Percentiles rank a stretch among this genome's conserved stretches.
These are phyloP conservation scores for Ciconia nigra DNA, from an alignment of 2,797 vertebrate species.

Conservation along the genomic window DNA sequence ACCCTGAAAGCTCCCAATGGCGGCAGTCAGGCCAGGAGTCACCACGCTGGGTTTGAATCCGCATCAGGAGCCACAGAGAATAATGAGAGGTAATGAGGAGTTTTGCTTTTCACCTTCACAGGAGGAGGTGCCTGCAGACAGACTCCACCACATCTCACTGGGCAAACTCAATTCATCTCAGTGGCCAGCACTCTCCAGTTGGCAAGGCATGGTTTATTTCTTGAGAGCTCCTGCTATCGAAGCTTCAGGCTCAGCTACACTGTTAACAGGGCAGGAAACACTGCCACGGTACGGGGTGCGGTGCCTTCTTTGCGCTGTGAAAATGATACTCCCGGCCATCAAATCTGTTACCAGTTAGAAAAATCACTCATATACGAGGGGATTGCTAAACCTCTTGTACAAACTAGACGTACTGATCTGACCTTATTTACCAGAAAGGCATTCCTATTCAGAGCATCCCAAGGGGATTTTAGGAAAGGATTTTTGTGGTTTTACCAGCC, in stretches of 20 bases:
- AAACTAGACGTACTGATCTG: neutral
- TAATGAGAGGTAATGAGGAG: neutral
- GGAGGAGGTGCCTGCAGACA: neutral
- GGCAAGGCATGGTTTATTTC: neutral
- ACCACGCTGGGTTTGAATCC: neutral
- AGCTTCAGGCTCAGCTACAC: neutral
- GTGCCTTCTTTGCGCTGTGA: neutral
- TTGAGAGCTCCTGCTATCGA: neutral
- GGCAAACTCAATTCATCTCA: neutral
- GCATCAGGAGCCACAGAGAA: neutral
- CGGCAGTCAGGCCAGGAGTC: neutral
- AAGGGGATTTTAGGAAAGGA: neutral
- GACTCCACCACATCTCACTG: neutral
- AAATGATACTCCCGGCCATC: neutral
- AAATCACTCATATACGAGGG: accelerated
- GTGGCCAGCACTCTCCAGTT: neutral
- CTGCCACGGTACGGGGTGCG: accelerated
- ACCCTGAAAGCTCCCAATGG: neutral
- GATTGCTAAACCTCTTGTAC: neutral
- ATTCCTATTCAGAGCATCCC: neutral
- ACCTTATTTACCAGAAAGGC: neutral
- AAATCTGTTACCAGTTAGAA: neutral
- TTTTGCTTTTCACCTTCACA: neutral
- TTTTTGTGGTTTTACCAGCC: neutral
- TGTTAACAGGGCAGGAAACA: neutral